Conservation (phyloP, 2,888 invertebrate species). For the Sialis lutaria region DNA sequence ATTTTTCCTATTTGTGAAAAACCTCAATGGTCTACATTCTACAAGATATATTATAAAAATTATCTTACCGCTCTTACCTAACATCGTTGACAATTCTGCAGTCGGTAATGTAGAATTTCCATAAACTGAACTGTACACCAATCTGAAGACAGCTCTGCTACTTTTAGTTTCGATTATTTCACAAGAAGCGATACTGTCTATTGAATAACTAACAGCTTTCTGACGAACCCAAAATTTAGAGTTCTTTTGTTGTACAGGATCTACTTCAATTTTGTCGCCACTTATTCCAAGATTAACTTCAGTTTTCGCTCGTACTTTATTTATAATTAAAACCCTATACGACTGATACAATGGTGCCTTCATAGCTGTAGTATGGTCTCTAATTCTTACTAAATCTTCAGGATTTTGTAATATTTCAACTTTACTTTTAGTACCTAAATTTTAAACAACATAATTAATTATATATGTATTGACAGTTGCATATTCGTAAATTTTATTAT, state of each 20-base stretch:
- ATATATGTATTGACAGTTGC: background rate
- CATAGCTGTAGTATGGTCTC: constrained; percentile 58
- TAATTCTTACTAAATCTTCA: constrained; percentile 45
- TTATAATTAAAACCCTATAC: constrained; percentile 58
- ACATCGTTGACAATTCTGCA: constrained; percentile 13
- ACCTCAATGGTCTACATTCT: background rate
- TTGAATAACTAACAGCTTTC: constrained; percentile 68
- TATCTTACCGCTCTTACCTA: constrained; percentile 3
- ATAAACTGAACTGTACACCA: constrained; percentile 39
- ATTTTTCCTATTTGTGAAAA: background rate
- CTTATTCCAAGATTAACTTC: constrained; percentile 78
- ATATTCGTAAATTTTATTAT: background rate
- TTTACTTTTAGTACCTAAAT: background rate
- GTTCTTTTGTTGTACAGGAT: constrained; percentile 54
- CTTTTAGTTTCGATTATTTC: constrained; percentile 63
- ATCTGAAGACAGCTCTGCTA: constrained; percentile 52
- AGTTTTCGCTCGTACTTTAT: constrained; percentile 64
- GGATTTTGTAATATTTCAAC: constrained; percentile 13
- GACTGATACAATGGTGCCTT: constrained; percentile 79
- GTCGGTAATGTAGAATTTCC: constrained; percentile 4
- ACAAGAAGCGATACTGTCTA: constrained; percentile 76
- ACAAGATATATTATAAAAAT: background rate
- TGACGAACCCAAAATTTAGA: constrained; percentile 50
- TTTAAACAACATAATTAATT: too few species aligned
- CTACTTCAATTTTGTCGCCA: constrained; percentile 81